Conservation (phyloP, 2,888 invertebrate species). For the Germaria angustata region DNA sequence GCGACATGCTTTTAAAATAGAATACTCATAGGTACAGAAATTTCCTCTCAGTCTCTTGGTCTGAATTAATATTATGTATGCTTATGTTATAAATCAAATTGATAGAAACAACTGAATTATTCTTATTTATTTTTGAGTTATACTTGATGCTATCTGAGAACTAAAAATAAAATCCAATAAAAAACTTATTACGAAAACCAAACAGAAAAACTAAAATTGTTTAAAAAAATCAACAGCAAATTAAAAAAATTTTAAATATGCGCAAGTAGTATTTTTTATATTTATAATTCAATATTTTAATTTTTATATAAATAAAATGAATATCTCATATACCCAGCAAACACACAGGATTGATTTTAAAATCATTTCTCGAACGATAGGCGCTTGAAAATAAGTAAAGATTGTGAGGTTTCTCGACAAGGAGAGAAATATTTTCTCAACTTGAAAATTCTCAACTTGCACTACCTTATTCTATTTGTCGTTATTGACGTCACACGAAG, state of each 20-base stretch:
- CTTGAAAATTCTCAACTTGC: too few relatives aligned
- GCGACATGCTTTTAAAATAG: too few relatives aligned
- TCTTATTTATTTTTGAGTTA: neutral
- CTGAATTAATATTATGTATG: too few relatives aligned
- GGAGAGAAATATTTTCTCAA: too few relatives aligned
- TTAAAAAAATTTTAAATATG: conserved; percentile 22
- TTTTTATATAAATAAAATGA: conserved; percentile 32
- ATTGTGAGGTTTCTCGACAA: too few relatives aligned
- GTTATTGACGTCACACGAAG: too few relatives aligned
- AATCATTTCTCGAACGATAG: too few relatives aligned
- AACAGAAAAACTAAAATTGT: neutral
- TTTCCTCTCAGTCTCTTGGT: too few relatives aligned
- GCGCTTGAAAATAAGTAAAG: too few relatives aligned
- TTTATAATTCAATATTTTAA: conserved; percentile 32
- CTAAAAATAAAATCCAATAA: conserved; percentile 31
- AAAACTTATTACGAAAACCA: conserved; percentile 34
- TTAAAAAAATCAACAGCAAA: conserved; percentile 11
- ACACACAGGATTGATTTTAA: too few relatives aligned
- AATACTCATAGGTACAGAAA: too few relatives aligned
- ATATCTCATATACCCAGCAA: neutral
- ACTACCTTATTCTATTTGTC: too few relatives aligned
- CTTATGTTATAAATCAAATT: conserved; percentile 36
- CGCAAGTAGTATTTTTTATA: neutral
- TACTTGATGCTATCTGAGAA: conserved; percentile 41
- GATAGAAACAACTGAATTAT: conserved; percentile 38